phyloP scores from a whole-genome alignment of 2,888 invertebrate genomes.

The Rhogogaster chlorosoma region DNA sequence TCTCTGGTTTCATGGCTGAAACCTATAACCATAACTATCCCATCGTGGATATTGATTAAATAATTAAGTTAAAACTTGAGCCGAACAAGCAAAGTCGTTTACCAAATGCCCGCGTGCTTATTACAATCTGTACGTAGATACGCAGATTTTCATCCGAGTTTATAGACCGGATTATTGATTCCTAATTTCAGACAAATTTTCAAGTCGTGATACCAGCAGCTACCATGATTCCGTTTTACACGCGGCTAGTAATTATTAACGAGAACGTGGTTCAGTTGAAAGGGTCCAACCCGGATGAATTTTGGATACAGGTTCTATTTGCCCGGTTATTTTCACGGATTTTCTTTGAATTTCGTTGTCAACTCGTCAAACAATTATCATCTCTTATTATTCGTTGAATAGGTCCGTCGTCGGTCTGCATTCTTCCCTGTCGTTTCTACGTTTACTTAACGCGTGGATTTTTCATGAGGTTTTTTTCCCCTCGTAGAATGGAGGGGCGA shows the following conservation, averaged over 20 bases:
- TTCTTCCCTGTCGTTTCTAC: not conserved
- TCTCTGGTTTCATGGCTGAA: not conserved
- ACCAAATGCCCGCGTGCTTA: not conserved
- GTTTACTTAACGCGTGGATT: not conserved
- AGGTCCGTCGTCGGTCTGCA: not conserved
- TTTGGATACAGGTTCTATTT: not conserved
- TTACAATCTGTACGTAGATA: not conserved
- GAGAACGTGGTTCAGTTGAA: not conserved
- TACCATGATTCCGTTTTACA: not conserved
- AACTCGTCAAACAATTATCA: not conserved
- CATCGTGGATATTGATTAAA: conserved; percentile 12
- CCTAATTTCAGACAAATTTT: not conserved
- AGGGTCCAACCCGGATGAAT: not conserved
- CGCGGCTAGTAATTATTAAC: not conserved
- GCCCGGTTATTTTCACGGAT: not conserved
- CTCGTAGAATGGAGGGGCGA: no score
- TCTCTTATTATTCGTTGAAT: not conserved
- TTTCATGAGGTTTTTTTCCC: not conserved
- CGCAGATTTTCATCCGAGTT: not conserved
- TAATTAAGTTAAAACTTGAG: conserved; percentile 4
- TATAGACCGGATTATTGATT: not conserved
- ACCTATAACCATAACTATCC: not conserved
- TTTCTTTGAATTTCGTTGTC: not conserved
- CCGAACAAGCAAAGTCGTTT: conserved; percentile 8
- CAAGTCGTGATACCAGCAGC: not conserved